phyloP scores from a whole-genome alignment of 1,140 invertebrate species.

The Mamestra configurata region DNA sequence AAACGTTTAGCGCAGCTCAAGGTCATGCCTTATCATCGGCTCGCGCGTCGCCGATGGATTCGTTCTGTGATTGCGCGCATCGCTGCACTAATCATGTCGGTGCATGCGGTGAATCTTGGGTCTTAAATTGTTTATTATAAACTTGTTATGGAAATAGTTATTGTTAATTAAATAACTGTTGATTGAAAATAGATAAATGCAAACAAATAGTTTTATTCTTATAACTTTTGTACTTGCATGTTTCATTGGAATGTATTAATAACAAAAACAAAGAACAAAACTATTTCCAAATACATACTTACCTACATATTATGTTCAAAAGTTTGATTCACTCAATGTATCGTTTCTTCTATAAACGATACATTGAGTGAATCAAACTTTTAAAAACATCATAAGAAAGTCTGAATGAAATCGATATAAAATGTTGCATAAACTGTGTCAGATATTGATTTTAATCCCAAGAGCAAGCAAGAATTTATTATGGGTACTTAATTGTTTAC shows the following conservation, averaged over 20 bases:
- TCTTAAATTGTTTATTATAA: constrained; percentile 22
- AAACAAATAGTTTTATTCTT: not conserved
- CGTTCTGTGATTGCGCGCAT: constrained; percentile 70
- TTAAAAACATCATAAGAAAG: not conserved
- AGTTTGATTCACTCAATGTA: too few relatives aligned
- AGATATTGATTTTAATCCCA: constrained; percentile 46
- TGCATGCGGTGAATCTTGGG: constrained; percentile 50
- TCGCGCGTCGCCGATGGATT: constrained; percentile 76
- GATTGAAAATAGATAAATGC: too few relatives aligned
- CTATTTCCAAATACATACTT: too few relatives aligned
- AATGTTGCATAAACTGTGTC: not conserved
- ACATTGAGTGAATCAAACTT: too few relatives aligned
- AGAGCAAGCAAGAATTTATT: constrained; percentile 36
- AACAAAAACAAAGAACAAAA: too few relatives aligned
- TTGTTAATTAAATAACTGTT: too few relatives aligned
- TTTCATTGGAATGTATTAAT: too few relatives aligned
- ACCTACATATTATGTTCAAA: too few relatives aligned
- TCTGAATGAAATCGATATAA: not conserved
- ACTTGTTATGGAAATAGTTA: not conserved
- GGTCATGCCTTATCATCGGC: constrained; percentile 79
- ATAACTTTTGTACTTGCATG: not conserved
- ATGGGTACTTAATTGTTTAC: constrained; percentile 66
- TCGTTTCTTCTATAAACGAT: too few relatives aligned
- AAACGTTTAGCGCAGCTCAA: constrained; percentile 77
- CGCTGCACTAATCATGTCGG: constrained; percentile 57